Base-by-base conservation (phyloP, 1,140 invertebrate genomes). In the Platyura marginata region DNA sequence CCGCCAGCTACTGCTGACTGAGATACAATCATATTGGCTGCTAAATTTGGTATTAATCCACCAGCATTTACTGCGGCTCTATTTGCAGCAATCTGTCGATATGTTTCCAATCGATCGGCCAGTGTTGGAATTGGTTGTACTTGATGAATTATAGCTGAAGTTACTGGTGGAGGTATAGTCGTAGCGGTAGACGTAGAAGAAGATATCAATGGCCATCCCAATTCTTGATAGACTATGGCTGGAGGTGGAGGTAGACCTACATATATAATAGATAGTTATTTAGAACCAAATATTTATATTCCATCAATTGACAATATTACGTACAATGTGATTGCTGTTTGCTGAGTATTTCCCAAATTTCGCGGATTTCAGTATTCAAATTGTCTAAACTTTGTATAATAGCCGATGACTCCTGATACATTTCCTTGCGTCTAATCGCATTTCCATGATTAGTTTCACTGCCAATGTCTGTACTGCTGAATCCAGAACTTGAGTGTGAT, bases 341-440 rank as follows among this genome's bases (percentile, higher is more conserved):
- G 21, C 74, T 68, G 15, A 80, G 56, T 32, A 79, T 74, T 29
- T 74, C 71, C 66, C 76, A 74, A 43, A 79, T 79, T 51, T 79
- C 76, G 18, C 74, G 66, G 42, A 80, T 79, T 56, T 79, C 76
- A 0, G 70, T 71, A 55, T 79, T 79, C 3, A 79, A 63, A 51
- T 74, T 79, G 49, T 79, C 76, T 46, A 79, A 56, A 48, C 72
- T 79, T 43, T 76, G 72, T 22, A 79, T 75, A 45, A 77, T 77
- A 51, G 78, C 75, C 18, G 71, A 72, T 0, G 74, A 72, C 53
- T 77, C 74, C 58, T 75, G 70, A 48, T 70, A 69, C 10, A 40
- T 44, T 13, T 55, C 55, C 36, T 57, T 56, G 13, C 54, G 53
- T 37, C 53, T 53, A 40, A 55, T 51, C 11, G 3, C 13, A 16